phyloP scores from a whole-genome alignment of 2,888 invertebrate species.

The Cephus spinipes region DNA sequence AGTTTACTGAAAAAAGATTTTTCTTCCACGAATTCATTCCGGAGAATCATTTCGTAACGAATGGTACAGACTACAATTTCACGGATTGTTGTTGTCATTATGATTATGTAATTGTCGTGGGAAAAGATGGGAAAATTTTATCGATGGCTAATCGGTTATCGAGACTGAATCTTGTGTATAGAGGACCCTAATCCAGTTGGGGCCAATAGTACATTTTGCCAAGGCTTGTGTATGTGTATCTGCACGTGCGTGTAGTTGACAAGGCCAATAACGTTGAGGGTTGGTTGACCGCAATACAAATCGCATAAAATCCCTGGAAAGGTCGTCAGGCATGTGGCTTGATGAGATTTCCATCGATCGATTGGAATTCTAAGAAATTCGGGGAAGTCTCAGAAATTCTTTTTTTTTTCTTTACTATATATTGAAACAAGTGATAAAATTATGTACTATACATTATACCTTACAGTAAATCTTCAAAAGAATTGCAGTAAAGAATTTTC shows the following conservation, averaged over 20 bases:
- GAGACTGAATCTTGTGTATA: conserved; percentile 46
- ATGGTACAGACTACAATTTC: background rate
- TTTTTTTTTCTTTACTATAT: background rate
- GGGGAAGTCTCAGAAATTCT: background rate
- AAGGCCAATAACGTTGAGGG: conserved; percentile 49
- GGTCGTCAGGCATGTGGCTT: background rate
- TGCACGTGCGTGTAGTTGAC: conserved; percentile 48
- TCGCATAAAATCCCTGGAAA: conserved; percentile 42
- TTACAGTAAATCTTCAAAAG: background rate
- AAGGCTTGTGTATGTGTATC: conserved; percentile 15
- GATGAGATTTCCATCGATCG: background rate
- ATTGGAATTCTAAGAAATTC: background rate
- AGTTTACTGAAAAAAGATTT: background rate
- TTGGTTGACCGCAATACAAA: conserved; percentile 50
- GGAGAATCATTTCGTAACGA: background rate
- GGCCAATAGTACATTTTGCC: conserved; percentile 44
- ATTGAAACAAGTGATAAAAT: background rate
- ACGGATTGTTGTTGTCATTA: background rate
- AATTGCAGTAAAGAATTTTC: background rate
- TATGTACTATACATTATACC: background rate
- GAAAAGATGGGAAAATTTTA: conserved; percentile 41
- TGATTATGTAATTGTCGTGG: conserved; percentile 24
- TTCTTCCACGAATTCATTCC: background rate
- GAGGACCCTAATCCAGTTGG: conserved; percentile 52
- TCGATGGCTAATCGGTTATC: conserved; percentile 49